Evolutionary conservation across 2,113 vertebrate species (phyloP).

Genomic region (Microcebus lehilahytsara): DNA sequence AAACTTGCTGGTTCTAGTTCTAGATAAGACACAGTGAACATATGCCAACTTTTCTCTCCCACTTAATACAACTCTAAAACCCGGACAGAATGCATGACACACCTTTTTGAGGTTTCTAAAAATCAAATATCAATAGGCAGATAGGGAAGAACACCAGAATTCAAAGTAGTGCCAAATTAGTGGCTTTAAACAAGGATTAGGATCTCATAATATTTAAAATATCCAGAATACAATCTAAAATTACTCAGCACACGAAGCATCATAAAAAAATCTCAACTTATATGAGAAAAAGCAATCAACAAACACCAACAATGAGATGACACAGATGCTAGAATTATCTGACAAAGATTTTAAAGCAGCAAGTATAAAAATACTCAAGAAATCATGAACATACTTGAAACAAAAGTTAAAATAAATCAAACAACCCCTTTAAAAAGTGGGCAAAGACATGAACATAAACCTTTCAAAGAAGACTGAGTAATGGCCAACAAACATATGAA

Average conservation of each 20-base stretch:
- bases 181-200: not conserved
- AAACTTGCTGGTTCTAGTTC: not conserved
- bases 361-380: slow-evolving; percentile 47
- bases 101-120: slow-evolving; percentile 19
- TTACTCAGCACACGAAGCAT: not conserved
- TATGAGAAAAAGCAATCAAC: not conserved
- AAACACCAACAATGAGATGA: not conserved
- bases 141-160: not conserved
- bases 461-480: too few relatives aligned
- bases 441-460: too few relatives aligned
- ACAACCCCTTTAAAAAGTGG: too few relatives aligned
- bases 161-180: not conserved
- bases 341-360: slow-evolving; percentile 21
- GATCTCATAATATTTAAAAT: not conserved
- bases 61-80: not conserved
- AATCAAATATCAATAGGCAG: slow-evolving; percentile 9
- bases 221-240: not conserved
- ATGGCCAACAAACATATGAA: too few relatives aligned
- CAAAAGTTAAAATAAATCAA: not conserved
- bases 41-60: not conserved
- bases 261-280: not conserved
- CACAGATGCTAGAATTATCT: not conserved
- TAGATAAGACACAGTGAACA: not conserved
- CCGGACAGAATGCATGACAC: not conserved
- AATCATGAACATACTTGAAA: slow-evolving; percentile 7